Percentiles rank a stretch among this genome's conserved stretches.
Evolutionary conservation across 2,888 invertebrate genomes (phyloP).

Genomic region (Amaurobius ferox): DNA sequence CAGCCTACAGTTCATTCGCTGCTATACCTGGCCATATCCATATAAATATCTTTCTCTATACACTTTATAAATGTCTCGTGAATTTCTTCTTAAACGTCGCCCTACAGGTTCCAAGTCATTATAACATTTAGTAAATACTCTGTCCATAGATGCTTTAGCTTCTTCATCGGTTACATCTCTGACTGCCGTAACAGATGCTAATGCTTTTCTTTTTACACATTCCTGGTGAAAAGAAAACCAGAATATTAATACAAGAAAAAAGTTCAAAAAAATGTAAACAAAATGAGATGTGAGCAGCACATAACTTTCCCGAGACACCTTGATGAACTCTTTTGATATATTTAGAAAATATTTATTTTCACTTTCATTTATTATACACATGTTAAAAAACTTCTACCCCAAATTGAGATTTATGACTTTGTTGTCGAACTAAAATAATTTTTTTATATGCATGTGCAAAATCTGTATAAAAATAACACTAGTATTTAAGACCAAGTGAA

Average conservation of each 20-base stretch:
- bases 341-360: too few species aligned
- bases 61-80: constrained; percentile 86
- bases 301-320: not conserved
- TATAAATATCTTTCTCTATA: constrained; percentile 87
- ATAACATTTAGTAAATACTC: constrained; percentile 94
- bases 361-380: too few species aligned
- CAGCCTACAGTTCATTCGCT: too few species aligned
- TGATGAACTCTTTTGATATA: not conserved
- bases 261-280: not conserved
- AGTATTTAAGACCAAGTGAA: too few species aligned
- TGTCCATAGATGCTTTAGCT: constrained; percentile 87
- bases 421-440: too few species aligned
- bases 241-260: not conserved
- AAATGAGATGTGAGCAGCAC: too few species aligned
- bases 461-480: too few species aligned
- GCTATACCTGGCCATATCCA: constrained; percentile 82
- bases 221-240: constrained; percentile 79
- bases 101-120: constrained; percentile 95
- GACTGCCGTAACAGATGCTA: constrained; percentile 88
- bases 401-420: too few species aligned
- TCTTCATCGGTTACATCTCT: constrained; percentile 85
- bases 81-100: constrained; percentile 80
- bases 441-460: too few species aligned
- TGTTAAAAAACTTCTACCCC: too few species aligned
- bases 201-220: constrained; percentile 93